Percentiles rank a stretch among this genome's conserved stretches.
phyloP scores from a whole-genome alignment of 2,113 vertebrate genomes.

The Nestor notabilis region DNA sequence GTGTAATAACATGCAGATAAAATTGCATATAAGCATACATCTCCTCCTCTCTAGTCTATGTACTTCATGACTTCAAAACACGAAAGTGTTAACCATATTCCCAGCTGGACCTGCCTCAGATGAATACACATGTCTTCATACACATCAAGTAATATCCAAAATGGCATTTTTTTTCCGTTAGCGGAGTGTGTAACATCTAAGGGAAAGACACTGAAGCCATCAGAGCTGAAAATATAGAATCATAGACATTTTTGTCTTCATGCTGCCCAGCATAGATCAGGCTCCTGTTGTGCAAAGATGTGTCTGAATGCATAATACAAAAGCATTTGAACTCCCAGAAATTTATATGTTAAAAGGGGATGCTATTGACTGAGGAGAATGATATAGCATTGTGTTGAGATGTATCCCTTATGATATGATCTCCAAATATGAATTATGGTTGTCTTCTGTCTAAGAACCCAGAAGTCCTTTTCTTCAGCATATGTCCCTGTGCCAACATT shows the following conservation, averaged over 20 bases:
- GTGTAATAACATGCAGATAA: neutral
- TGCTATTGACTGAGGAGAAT: neutral
- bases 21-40: neutral
- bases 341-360: neutral
- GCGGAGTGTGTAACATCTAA: neutral
- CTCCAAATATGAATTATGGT: neutral
- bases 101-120: neutral
- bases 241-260: neutral
- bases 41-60: neutral
- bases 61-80: neutral
- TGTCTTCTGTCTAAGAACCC: neutral
- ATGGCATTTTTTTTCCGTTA: neutral
- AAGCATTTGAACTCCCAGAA: neutral
- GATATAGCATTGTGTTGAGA: neutral
- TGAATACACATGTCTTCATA: neutral
- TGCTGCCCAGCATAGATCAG: neutral
- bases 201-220: neutral
- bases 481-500: neutral
- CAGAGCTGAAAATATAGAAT: neutral
- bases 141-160: neutral
- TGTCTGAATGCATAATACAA: neutral
- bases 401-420: neutral
- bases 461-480: neutral
- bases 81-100: neutral
- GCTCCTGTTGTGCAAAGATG: neutral